Percentiles rank a stretch among this genome's conserved stretches.
Conservation (phyloP, 2,113 vertebrate species). For the Axis porcinus region DNA sequence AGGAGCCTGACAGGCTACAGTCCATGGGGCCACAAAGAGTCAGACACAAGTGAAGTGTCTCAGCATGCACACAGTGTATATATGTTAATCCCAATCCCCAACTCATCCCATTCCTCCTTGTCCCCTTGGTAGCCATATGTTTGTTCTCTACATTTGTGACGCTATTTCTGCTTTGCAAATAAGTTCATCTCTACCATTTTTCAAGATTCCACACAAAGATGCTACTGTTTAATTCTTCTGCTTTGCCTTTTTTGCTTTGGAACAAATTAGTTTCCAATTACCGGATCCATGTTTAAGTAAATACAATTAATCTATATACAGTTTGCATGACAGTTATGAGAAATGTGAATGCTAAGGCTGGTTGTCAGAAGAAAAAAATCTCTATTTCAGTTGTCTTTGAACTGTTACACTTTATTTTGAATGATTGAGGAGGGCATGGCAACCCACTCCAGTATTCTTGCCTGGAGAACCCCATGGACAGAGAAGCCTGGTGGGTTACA, state of each 20-base stretch:
- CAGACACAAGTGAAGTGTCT: neutral
- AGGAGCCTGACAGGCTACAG: neutral
- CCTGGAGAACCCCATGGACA: neutral
- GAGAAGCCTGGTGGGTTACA: neutral
- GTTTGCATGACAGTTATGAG: neutral
- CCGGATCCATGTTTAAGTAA: neutral
- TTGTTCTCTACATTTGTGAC: neutral
- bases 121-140: neutral
- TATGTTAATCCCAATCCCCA: neutral
- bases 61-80: neutral
- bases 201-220: neutral
- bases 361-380: neutral
- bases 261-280: neutral
- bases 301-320: neutral
- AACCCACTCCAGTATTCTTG: neutral
- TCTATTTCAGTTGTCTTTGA: neutral
- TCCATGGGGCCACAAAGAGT: neutral
- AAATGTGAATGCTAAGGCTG: neutral
- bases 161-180: neutral
- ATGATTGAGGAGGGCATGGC: neutral
- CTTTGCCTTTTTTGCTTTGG: neutral
- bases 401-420: neutral
- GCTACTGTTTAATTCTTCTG: neutral
- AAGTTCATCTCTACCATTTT: neutral
- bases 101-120: neutral